A percentile compares a stretch with the other conserved stretches of the same genome.
Evolutionary conservation across 2,113 vertebrate genomes (phyloP).

Genomic region (Vidua macroura): DNA sequence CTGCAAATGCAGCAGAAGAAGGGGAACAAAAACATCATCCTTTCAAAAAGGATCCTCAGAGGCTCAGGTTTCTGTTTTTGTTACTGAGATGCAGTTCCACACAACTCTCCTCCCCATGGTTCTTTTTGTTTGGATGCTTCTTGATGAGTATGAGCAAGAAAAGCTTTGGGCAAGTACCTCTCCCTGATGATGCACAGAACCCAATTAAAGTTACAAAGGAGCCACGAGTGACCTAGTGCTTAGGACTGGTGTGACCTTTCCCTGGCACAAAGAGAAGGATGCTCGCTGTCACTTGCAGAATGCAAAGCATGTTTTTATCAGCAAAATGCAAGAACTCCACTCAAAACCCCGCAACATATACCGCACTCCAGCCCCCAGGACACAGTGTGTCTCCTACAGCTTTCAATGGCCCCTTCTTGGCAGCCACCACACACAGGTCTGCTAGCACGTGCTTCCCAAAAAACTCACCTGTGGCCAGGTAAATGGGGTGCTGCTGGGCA

Average conservation of each 20-base stretch:
- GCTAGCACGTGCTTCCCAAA: not conserved
- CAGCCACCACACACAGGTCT: fast-evolving
- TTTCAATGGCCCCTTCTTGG: fast-evolving
- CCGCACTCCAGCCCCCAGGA: not conserved
- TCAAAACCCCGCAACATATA: fast-evolving
- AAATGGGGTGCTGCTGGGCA: conserved; percentile 90
- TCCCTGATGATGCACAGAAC: not conserved
- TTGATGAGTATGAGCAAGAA: not conserved
- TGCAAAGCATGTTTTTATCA: fast-evolving
- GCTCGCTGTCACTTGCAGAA: not conserved
- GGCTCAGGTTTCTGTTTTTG: not conserved
- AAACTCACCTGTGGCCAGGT: conserved; percentile 88
- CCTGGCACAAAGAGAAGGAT: not conserved
- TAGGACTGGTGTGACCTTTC: not conserved
- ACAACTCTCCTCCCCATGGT: not conserved
- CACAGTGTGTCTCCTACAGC: not conserved
- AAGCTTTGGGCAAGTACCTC: not conserved
- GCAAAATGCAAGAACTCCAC: not conserved
- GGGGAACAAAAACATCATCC: not conserved
- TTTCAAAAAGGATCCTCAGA: not conserved
- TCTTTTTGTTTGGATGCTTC: not conserved
- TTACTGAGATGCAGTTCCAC: not conserved
- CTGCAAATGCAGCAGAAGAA: not conserved
- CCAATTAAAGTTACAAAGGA: fast-evolving
- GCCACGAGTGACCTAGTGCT: not conserved